Base-by-base conservation (phyloP, 2,888 invertebrate genomes). In the Macrosiphum euphorbiae region DNA sequence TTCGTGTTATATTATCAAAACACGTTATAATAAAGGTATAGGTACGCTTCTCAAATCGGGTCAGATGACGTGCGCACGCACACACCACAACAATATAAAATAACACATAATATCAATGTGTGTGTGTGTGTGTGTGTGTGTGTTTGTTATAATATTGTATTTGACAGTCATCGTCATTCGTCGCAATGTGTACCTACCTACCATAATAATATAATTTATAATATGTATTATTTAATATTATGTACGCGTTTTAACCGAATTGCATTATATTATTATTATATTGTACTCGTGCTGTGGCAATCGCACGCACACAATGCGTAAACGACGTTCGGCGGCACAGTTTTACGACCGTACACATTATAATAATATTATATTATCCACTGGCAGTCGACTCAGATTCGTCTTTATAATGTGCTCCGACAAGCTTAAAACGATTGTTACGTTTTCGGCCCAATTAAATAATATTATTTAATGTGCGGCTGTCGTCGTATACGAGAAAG, bases 121-220 rank as follows among this genome's bases (percentile, higher is more conserved):
- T 47, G 11, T 47, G 47, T 47, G 47, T 47, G 47, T 78, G 20
- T 78, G 78, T 78, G 20, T 78, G 78, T 78, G 35, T 85, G 41
- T 28, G 44, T 85, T 85, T 85, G 41, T 85, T 85, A 85, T 28
- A 47, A 47, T 2, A 85, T 28, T 44, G 24, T 24, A 55, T n/a
- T 35, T 44, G 44, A 85, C 88, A 88, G 88, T 88, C 88, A 88
- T 88, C 88, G 88, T 55, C 88, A 52, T 78, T 28, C 88, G 52
- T 88, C 88, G 52, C 35, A 52, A 24, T 28, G 11, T 55, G 44
- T 44, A 85, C 78, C 26, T 44, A 85, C 78, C 26, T 58, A 58
- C 58, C 16, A 3, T 52, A 47, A 85, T 85, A 85, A 55, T 55
- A 55, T 55, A 20, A 52, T 52, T 47, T 47, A 47, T 47, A 47